Conservation (phyloP, 1,140 invertebrate genomes). For the Lasioglossum albipes region DNA sequence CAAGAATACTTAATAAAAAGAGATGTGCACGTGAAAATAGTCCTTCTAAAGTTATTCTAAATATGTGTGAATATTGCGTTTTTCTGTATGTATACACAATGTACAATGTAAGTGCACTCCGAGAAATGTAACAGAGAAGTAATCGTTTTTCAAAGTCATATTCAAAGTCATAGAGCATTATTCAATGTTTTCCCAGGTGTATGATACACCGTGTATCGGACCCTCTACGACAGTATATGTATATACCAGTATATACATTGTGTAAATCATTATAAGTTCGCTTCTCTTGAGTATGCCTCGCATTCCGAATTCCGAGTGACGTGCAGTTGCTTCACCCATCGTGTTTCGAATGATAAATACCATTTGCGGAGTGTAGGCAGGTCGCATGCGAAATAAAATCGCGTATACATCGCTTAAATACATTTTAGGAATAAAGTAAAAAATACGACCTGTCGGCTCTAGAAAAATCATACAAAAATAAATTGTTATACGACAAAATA, state of each 20-base stretch:
- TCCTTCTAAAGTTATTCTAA: no score
- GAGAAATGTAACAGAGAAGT: no score
- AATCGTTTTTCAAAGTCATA: no score
- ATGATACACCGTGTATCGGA: no score
- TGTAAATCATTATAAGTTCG: not conserved
- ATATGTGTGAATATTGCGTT: no score
- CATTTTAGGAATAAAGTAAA: not conserved
- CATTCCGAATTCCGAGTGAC: constrained; percentile 1
- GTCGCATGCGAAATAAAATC: not conserved
- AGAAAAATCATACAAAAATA: not conserved
- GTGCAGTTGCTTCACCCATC: constrained; percentile 10
- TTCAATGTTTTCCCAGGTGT: no score
- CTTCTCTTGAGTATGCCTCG: not conserved
- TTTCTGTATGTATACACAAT: no score
- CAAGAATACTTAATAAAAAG: no score
- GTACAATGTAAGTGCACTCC: no score
- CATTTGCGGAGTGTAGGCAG: not conserved
- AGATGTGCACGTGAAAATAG: no score
- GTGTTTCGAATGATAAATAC: constrained; percentile 31
- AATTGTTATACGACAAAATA: not conserved
- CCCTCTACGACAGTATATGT: no score
- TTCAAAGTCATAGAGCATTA: no score
- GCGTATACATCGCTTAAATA: not conserved
- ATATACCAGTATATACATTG: not conserved
- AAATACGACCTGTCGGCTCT: not conserved